Percentiles rank a stretch among this genome's conserved stretches.
Evolutionary conservation across 2,888 invertebrate genomes (phyloP).

Genomic region (Auanema sp.): DNA sequence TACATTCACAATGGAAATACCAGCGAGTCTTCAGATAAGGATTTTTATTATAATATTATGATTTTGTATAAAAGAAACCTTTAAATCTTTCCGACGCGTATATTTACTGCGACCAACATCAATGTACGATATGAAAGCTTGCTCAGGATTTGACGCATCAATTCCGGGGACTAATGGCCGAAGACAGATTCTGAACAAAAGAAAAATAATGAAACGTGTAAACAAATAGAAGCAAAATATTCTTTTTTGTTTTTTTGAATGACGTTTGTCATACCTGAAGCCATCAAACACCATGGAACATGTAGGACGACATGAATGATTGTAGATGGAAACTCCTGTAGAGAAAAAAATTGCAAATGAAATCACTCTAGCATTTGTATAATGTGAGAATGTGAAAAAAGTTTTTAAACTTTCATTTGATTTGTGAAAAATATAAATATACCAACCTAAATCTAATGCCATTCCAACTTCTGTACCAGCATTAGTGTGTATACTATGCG

Average conservation of each 20-base stretch:
- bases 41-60: neutral
- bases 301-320: slow-evolving; percentile 61
- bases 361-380: neutral
- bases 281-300: slow-evolving; percentile 62
- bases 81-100: slow-evolving; percentile 38
- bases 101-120: slow-evolving; percentile 61
- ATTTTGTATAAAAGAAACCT: slow-evolving; percentile 18
- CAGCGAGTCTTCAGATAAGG: slow-evolving; percentile 27
- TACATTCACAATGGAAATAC: slow-evolving; percentile 60
- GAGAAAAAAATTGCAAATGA: neutral
- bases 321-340: slow-evolving; percentile 38
- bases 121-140: slow-evolving; percentile 59
- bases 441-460: slow-evolving; percentile 56
- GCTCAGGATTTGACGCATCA: slow-evolving; percentile 28
- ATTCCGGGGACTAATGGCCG: slow-evolving; percentile 53
- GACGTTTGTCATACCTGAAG: slow-evolving; percentile 13
- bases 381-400: neutral
- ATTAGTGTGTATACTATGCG: slow-evolving; percentile 61
- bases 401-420: neutral
- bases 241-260: neutral
- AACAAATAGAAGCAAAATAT: neutral
- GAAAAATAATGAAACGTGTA: no score
- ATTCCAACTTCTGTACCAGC: slow-evolving; percentile 61
- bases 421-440: neutral
- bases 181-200: slow-evolving; percentile 47